Base-by-base conservation (phyloP, 2,797 vertebrate species). In the Martes flavigula region DNA sequence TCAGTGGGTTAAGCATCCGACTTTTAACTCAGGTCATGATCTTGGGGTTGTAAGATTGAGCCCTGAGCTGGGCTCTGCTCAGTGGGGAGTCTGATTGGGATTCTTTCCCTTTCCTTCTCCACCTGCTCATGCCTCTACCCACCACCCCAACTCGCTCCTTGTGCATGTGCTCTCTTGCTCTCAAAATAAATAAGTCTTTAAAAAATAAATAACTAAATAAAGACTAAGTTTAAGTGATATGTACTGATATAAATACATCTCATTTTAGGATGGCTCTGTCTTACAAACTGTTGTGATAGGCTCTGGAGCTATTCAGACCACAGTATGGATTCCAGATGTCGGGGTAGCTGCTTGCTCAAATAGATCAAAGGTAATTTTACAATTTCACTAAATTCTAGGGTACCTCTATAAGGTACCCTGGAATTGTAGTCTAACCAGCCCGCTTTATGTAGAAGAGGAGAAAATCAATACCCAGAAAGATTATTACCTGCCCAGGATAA, bases 241-340 rank as follows among this genome's bases (percentile, higher is more conserved):
- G 0, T 70, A 2, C 58, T 98, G 81, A 97, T 93, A 8, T 90
- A 9, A 73, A 89, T 78, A 4, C 14, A 5, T 82, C 91, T 98
- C 23, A 94, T 92, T 96, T 89, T 98, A 99, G 99, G 99, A 99
- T 43, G 99, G 99, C 4, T 99, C 99, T 0, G 99, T 99, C n/a
- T 95, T 99, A 32, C 99, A 99, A 98, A 99, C 99, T 2, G 99
- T 99, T 7, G 99, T 99, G 7, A 99, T 99, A 27, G 99, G 99
- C 23, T 99, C 99, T 62, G 99, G 99, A 90, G 99, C 99, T 11
- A 99, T 99, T 98, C 99, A 99, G 98, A 99, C 99, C 87, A 99
- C 99, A 0, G 99, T 99, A n/a, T 99, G 99, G 99, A 99, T 99
- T 97, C 99, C 99, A 87, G 99, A 99, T 92, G 99, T 99, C 77